These are phyloP conservation scores for Calephelis nemesis DNA, from an alignment of 1,140 invertebrate genomes.

Conservation along the genomic window DNA sequence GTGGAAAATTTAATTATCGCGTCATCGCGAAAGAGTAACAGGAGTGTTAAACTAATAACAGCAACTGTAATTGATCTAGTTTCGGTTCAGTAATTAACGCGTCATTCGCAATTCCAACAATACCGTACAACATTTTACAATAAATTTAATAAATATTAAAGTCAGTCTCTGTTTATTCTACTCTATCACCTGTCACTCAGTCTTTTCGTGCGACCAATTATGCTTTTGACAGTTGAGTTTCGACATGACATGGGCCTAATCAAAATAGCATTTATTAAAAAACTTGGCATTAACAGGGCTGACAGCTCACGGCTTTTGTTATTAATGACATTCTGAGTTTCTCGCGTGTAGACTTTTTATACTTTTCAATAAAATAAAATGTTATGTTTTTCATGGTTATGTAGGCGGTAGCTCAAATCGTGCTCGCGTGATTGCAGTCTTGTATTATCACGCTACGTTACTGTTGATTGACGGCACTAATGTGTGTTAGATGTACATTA, in stretches of 20 bases:
- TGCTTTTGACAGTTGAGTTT: conserved; percentile 78
- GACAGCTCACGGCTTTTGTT: conserved; percentile 73
- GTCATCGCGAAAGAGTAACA: background rate
- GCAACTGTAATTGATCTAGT: background rate
- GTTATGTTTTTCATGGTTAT: conserved; percentile 59
- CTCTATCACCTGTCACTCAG: conserved; percentile 55
- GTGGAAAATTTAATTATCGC: no score
- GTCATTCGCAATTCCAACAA: background rate
- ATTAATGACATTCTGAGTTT: conserved; percentile 62
- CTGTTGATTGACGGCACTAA: conserved; percentile 70
- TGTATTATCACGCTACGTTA: conserved; percentile 59
- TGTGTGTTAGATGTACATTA: conserved; percentile 65
- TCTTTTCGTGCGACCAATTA: conserved; percentile 77
- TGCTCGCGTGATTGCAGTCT: conserved; percentile 58
- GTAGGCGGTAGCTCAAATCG: conserved; percentile 50
- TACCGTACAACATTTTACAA: conserved; percentile 2
- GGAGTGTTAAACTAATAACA: background rate
- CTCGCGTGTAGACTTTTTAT: conserved; percentile 53
- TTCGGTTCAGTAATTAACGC: background rate
- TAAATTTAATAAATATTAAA: conserved; percentile 11
- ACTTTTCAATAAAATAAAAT: conserved; percentile 65
- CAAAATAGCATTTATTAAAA: conserved; percentile 80
- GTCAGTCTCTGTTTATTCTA: conserved; percentile 45
- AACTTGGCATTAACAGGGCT: conserved; percentile 67
- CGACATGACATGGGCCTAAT: conserved; percentile 80